Evolutionary conservation across 2,888 invertebrate species (phyloP).

Genomic region (Drosophila birchii): DNA sequence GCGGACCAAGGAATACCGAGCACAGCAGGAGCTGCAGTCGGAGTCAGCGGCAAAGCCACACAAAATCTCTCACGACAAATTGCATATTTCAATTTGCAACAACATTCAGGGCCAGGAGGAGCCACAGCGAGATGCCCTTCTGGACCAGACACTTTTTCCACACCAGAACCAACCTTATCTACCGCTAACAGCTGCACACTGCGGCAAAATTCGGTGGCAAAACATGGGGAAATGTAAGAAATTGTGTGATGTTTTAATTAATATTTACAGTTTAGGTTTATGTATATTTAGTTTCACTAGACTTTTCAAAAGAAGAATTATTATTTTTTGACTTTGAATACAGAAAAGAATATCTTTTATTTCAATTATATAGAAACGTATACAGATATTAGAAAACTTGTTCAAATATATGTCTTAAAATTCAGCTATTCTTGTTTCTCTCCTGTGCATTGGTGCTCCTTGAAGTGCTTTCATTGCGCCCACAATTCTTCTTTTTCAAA

Average conservation of each 20-base stretch:
- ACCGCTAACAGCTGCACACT: conserved; percentile 16
- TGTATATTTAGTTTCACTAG: neutral
- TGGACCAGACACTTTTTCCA: conserved; percentile 51
- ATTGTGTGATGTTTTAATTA: neutral
- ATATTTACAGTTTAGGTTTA: no score
- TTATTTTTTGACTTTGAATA: neutral
- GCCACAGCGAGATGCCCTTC: conserved; percentile 44
- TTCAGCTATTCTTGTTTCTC: neutral
- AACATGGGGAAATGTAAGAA: neutral
- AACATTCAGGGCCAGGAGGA: conserved; percentile 58
- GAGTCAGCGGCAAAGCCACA: conserved; percentile 57
- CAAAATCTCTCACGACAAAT: conserved; percentile 80
- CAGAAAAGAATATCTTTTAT: neutral
- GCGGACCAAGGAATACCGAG: conserved; percentile 12
- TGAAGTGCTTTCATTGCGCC: conserved; percentile 42
- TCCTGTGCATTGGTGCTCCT: conserved; percentile 13
- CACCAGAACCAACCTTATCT: conserved; percentile 14
- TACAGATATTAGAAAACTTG: neutral
- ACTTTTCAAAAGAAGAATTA: neutral
- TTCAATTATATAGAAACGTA: neutral
- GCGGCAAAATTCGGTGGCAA: neutral
- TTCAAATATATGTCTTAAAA: neutral
- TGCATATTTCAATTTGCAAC: conserved; percentile 80
- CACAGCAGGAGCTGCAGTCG: conserved; percentile 28
- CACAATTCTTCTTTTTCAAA: conserved; percentile 44